These are phyloP conservation scores for Pseudorectes ferrugineus DNA, from an alignment of 2,113 vertebrate genomes.

Conservation along the genomic window DNA sequence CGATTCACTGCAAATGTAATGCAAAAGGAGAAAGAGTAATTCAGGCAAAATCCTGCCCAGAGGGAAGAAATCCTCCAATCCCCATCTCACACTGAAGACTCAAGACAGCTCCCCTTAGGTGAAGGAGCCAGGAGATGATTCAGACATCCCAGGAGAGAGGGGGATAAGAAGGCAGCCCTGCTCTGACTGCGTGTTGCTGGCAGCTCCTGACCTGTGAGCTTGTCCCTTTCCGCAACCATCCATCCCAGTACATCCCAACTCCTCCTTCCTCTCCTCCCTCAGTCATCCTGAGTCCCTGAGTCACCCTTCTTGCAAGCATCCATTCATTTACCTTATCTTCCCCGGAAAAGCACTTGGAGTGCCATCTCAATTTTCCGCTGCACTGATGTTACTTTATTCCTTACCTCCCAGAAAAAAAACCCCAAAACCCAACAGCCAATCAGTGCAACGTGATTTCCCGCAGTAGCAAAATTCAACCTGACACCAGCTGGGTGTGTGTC, in stretches of 20 bases:
- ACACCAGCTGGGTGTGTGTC: background rate
- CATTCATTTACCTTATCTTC: background rate
- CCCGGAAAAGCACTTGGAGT: background rate
- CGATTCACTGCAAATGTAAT: accelerated
- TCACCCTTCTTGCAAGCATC: background rate
- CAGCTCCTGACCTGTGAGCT: background rate
- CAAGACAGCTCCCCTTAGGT: background rate
- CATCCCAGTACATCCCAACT: background rate
- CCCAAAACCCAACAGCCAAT: background rate
- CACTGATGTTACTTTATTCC: background rate
- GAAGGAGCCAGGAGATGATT: background rate
- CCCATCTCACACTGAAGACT: background rate
- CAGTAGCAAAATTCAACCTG: background rate
- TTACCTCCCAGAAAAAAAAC: background rate
- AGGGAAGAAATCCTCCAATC: background rate
- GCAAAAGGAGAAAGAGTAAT: background rate
- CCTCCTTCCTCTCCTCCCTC: background rate
- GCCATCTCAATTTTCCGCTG: background rate
- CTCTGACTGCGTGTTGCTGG: background rate
- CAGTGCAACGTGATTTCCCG: background rate
- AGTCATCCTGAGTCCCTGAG: background rate
- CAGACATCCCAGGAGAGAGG: background rate
- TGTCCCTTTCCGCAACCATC: background rate
- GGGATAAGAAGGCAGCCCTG: background rate
- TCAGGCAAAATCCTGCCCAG: background rate